A percentile compares a stretch with the other conserved stretches of the same genome.
Conservation (phyloP, 2,113 vertebrate genomes). For the Python bivittatus region DNA sequence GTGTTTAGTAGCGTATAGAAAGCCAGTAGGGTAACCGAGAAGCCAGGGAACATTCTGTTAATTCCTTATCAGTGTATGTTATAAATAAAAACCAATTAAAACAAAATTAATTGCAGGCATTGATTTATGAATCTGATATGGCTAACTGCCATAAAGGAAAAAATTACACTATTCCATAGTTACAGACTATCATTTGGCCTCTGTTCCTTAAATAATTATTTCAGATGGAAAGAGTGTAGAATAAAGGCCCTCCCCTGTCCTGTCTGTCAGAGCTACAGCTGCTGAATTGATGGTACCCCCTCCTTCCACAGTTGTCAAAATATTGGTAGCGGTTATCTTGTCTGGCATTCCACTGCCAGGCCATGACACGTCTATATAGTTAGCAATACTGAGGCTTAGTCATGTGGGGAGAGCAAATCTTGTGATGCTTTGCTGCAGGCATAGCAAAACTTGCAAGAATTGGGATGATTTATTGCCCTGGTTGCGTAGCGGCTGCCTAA, state of each 20-base stretch:
- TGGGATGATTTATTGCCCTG: background rate
- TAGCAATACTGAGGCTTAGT: background rate
- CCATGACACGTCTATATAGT: background rate
- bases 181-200: background rate
- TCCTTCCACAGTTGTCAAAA: background rate
- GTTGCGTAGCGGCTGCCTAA: background rate
- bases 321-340: background rate
- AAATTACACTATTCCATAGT: background rate
- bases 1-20: background rate
- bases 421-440: background rate
- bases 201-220: background rate
- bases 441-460: background rate
- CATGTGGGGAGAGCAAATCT: background rate
- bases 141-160: background rate
- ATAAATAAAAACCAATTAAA: background rate
- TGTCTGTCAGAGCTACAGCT: background rate
- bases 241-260: background rate
- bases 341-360: background rate
- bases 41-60: background rate
- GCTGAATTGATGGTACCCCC: background rate
- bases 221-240: background rate
- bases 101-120: background rate
- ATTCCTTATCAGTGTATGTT: background rate
- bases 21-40: background rate
- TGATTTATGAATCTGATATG: background rate